These are phyloP conservation scores for Rhinopithecus roxellana DNA, from an alignment of 2,113 vertebrate genomes.

Conservation along the genomic window DNA sequence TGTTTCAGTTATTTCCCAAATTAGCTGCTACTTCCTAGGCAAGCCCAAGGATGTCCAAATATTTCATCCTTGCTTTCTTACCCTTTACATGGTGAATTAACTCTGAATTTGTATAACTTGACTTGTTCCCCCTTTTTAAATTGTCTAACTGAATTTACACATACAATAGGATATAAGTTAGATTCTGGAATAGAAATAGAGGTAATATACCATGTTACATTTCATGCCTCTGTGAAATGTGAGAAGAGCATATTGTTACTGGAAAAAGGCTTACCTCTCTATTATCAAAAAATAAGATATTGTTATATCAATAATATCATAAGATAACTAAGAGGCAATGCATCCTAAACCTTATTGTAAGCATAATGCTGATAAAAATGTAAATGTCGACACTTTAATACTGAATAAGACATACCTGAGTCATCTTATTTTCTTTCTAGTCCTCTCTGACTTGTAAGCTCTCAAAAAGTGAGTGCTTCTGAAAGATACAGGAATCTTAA, in stretches of 20 bases:
- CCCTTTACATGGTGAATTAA: neutral
- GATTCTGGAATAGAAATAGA: neutral
- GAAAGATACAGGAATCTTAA: neutral
- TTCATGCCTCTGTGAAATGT: neutral
- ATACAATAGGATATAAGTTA: neutral
- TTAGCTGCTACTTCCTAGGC: neutral
- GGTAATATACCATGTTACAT: neutral
- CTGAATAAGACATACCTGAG: neutral
- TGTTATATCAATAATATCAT: constrained; percentile 33
- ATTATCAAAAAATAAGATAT: neutral
- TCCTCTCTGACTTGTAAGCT: neutral
- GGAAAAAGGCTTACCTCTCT: constrained; percentile 20
- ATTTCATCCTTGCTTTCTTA: neutral
- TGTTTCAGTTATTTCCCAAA: neutral
- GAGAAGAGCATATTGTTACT: neutral
- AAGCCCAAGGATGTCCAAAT: neutral
- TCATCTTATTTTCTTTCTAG: neutral
- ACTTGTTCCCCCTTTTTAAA: neutral
- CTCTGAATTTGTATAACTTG: neutral
- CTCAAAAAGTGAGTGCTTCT: neutral
- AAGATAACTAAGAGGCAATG: neutral
- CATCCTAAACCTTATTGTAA: constrained; percentile 12
- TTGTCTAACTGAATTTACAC: neutral
- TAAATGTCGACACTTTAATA: constrained; percentile 28
- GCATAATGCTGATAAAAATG: constrained; percentile 33